Evolutionary conservation across 2,797 vertebrate species (phyloP).

Genomic region (Spinus pinus): DNA sequence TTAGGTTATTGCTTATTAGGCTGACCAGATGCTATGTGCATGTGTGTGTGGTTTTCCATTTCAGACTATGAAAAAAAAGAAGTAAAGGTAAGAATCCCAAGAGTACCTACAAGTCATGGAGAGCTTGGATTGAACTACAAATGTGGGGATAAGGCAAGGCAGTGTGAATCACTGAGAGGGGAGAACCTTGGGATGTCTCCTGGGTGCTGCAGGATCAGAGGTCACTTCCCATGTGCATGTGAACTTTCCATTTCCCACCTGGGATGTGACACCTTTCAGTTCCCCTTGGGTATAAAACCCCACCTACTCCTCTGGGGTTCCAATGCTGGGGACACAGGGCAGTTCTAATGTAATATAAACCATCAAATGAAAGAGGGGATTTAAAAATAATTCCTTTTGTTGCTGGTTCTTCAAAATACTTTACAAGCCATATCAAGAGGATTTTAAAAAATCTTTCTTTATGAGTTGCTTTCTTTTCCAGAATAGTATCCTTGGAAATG

Average conservation of each 20-base stretch:
- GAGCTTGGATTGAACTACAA: background rate
- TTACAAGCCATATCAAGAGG: conserved; percentile 3
- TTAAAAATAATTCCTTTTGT: conserved; percentile 34
- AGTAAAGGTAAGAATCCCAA: background rate
- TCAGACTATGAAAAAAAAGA: background rate
- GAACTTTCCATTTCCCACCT: background rate
- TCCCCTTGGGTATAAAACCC: background rate
- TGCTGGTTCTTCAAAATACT: conserved; percentile 31
- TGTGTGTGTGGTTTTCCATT: background rate
- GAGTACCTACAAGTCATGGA: background rate
- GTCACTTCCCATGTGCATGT: rapidly evolving
- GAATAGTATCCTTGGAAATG: conserved; percentile 64
- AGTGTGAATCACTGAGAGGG: background rate
- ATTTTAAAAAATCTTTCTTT: conserved; percentile 25
- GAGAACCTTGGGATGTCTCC: background rate
- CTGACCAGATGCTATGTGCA: background rate
- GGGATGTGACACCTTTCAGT: background rate
- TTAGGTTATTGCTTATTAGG: background rate
- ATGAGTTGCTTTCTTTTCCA: conserved; percentile 47
- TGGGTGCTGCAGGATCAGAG: background rate
- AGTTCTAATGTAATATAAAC: background rate
- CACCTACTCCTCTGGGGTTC: background rate
- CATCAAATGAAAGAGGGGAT: background rate
- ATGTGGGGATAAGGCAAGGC: rapidly evolving
- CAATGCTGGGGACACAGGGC: rapidly evolving